Base-by-base conservation (phyloP, 2,797 vertebrate genomes). In the Malacoraja senta region DNA sequence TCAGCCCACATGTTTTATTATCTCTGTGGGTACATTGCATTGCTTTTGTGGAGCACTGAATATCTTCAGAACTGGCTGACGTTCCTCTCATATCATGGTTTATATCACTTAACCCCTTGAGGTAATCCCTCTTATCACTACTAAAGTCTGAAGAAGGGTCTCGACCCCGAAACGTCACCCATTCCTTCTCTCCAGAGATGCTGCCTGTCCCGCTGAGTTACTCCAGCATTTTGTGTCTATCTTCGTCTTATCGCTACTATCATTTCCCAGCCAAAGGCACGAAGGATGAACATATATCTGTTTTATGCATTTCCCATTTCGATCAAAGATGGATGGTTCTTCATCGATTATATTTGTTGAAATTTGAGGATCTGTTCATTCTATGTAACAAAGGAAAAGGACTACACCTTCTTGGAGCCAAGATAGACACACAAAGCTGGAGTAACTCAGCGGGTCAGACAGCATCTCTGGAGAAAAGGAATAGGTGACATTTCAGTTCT, bases 1-100 rank as follows among this genome's bases (percentile, higher is more conserved):
- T 94, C 94, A 94, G 93, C 96, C 95, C 96, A 95, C 94, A 95
- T 80, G 96, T 96, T 96, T 96, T 96, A 96, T 95, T 95, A 95
- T 95, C 81, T 94, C 32, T 88, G 84, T 88, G 84, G 84, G 35
- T 92, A 80, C 53, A 93, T 26, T 53, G 21, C 65, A 74, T 44
- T 44, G 68, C 68, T 91, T 29, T 19, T 38, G 1, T 38, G 8
- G 12, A 1, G 26, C 24, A 53, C 44, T 17, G 38, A 71, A 72
- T 92, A 92, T 76, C 90, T 92, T 44, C 38, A 53, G 76, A 92
- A 13, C 68, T 68, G 32, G 35, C 35, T 38, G 88, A 72, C 3
- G 38, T 9, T 44, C 68, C 44, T 76, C 72, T 92, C 72, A 26
- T 76, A 38, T 58, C 90, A 74, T 4, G 12, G 44, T 74, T 76